Evolutionary conservation across 2,888 invertebrate genomes (phyloP), one percentile per base, ranked within the genome.

Genomic region (Onchidella celtica): DNA sequence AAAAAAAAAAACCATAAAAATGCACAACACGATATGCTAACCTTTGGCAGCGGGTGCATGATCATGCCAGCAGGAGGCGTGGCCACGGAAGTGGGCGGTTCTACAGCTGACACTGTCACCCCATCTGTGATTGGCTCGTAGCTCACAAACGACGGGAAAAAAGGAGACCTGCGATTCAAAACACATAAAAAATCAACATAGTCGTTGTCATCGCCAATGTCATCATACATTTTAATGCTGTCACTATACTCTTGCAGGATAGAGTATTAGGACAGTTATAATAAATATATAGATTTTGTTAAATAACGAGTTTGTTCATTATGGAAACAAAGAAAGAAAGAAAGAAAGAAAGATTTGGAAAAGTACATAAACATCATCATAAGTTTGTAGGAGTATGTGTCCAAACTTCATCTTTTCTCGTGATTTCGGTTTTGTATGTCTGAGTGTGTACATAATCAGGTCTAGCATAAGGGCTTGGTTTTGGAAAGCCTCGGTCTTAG

Each of bases 31-130:
- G 47, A 6, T 11, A 17, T 11, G 24, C 72, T 61, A n/a, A 84
- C 82, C 77, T 84, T 83, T 1, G 81, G 81, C 24, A 81, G 32
- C 1, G 75, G 61, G n/a, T 81, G 81, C 81, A 81, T 68, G 27
- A 81, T 32, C 1, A 75, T 34, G 11, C 74, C 69, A 1, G 75
- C 9, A 3, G 74, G 75, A 9, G 81, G 81, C 66, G 88, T 78
- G 63, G 86, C 84, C 29, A 89, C 81, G 0, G 90, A 86, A 24
- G 89, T 76, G 14, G 90, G 89, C 68, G 87, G 87, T 61, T 89
- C 88, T 14, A 90, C 86, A 21, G 90, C 89, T n/a, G 88, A 87
- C 11, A 89, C 88, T 4, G 90, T 88, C 74, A 90, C 86, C 4
- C 89, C 90, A 61, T 90, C 90, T 57, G 85, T 82, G 27, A 84